phyloP scores from a whole-genome alignment of 2,888 invertebrate genomes.

The Anodontia alba region DNA sequence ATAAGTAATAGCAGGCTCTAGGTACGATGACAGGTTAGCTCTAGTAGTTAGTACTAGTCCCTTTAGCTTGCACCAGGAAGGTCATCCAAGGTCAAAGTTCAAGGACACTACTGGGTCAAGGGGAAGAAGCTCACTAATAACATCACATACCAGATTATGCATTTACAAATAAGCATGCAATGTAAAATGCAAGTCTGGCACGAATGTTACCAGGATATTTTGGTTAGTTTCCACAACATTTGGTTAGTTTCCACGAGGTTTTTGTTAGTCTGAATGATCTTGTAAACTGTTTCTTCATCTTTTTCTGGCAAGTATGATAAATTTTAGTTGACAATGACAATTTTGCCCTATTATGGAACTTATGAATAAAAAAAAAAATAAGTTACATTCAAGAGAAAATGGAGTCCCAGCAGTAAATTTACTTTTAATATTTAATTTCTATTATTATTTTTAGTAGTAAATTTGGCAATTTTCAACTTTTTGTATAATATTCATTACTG shows the following conservation, averaged over 20 bases:
- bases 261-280: background rate
- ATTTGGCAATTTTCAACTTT: too few species aligned
- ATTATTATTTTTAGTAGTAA: too few species aligned
- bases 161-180: constrained; percentile 93
- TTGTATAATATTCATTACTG: too few species aligned
- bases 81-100: constrained; percentile 27
- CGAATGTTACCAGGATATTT: constrained; percentile 86
- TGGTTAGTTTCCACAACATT: constrained; percentile 12
- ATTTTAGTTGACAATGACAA: too few species aligned
- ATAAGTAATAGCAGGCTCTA: constrained; percentile 8
- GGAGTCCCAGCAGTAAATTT: too few species aligned
- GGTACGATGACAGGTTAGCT: background rate
- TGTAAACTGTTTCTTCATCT: background rate
- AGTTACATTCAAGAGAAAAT: too few species aligned
- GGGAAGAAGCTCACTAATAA: constrained; percentile 41
- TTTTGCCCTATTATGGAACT: too few species aligned
- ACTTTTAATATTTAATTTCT: too few species aligned
- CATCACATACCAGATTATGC: constrained; percentile 95
- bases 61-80: background rate
- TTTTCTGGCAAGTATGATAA: too few species aligned
- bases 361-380: too few species aligned
- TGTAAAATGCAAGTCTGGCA: constrained; percentile 99
- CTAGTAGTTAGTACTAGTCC: constrained; percentile 6
- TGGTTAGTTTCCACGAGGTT: background rate
- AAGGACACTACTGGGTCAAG: constrained; percentile 45